Evolutionary conservation across 2,797 vertebrate species (phyloP).

Genomic region (Remorina albescens): DNA sequence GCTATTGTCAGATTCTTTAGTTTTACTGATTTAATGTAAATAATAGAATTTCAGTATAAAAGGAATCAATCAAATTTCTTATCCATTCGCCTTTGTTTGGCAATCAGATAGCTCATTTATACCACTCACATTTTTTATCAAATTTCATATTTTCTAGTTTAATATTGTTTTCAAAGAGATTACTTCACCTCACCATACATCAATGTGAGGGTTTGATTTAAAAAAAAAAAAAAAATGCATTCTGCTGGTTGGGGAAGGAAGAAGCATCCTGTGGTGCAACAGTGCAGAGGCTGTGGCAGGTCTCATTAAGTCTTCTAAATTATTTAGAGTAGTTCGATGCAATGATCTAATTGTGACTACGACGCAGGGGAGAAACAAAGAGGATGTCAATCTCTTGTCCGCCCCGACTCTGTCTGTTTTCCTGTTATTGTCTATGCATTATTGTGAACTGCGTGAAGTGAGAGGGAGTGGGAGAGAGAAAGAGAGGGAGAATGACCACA

Average conservation of each 20-base stretch:
- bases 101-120: slow-evolving; percentile 20
- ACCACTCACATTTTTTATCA: slow-evolving; percentile 14
- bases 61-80: slow-evolving; percentile 16
- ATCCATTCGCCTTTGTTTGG: slow-evolving; percentile 10
- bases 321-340: slow-evolving; percentile 68
- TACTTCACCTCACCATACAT: slow-evolving; percentile 30
- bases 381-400: slow-evolving; percentile 46
- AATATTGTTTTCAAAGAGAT: slow-evolving; percentile 23
- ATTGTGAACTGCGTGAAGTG: slow-evolving; percentile 22
- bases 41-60: slow-evolving; percentile 13
- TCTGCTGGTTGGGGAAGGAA: slow-evolving; percentile 14
- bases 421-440: slow-evolving; percentile 41
- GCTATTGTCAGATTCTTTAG: background rate
- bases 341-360: slow-evolving; percentile 61
- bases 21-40: slow-evolving; percentile 9
- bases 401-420: slow-evolving; percentile 37
- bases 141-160: slow-evolving; percentile 19
- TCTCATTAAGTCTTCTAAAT: slow-evolving; percentile 69
- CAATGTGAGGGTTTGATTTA: slow-evolving; percentile 37
- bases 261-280: slow-evolving; percentile 23
- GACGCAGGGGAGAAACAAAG: slow-evolving; percentile 49
- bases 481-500: background rate
- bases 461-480: slow-evolving; percentile 1
- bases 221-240: slow-evolving; percentile 19
- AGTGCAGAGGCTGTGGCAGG: slow-evolving; percentile 32